phyloP scores from a whole-genome alignment of 2,797 vertebrate genomes.

The Platyrinchus mystaceus region DNA sequence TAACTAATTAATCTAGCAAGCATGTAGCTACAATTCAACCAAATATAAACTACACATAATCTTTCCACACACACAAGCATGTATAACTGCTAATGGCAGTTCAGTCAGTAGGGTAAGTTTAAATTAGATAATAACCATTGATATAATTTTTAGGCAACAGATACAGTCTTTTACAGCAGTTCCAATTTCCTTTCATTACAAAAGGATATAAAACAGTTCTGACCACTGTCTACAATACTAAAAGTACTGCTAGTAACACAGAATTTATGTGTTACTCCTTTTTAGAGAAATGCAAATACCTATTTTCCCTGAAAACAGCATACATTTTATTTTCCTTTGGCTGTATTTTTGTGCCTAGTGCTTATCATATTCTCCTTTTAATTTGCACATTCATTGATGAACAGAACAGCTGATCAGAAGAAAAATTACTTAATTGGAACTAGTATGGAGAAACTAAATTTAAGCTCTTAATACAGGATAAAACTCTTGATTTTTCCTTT shows the following conservation, averaged over 20 bases:
- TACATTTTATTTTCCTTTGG: neutral
- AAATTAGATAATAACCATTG: neutral
- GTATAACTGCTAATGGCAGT: neutral
- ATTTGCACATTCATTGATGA: neutral
- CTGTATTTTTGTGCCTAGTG: neutral
- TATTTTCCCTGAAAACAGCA: neutral
- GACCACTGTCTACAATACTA: neutral
- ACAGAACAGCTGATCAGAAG: neutral
- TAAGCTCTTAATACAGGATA: neutral
- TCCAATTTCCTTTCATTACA: neutral
- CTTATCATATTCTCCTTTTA: neutral
- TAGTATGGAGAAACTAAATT: neutral
- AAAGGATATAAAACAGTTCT: neutral
- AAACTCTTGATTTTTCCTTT: neutral
- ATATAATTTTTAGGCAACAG: slow-evolving; percentile 5
- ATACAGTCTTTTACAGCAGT: neutral
- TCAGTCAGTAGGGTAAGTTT: neutral
- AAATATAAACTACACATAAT: neutral
- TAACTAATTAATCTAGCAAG: neutral
- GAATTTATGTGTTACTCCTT: neutral
- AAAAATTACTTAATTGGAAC: neutral
- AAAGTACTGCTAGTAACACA: neutral
- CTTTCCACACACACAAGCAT: neutral
- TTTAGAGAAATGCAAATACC: neutral
- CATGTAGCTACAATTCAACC: neutral